Conservation (phyloP, 2,888 invertebrate species). For the Allolobophora icterica region DNA sequence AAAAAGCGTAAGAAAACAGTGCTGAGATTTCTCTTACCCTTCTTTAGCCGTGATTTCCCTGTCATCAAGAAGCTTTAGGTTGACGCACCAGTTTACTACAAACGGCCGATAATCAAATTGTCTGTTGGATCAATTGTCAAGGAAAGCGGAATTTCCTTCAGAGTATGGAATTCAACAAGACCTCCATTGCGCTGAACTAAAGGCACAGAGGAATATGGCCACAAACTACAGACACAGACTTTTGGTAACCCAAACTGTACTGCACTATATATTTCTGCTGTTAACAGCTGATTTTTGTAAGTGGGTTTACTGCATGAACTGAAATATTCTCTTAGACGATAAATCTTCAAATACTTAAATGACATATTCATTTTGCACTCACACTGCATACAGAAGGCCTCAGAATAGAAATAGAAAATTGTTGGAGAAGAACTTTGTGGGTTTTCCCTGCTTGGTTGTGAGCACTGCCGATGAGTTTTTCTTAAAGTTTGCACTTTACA, state of each 20-base stretch:
- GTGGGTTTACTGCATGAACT: background rate
- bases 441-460: no score
- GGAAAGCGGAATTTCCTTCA: background rate
- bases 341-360: background rate
- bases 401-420: background rate
- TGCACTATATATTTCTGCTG: background rate
- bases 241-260: background rate
- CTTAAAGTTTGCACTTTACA: no score
- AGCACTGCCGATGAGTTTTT: no score
- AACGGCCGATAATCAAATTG: conserved; percentile 85
- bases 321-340: background rate
- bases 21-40: conserved; percentile 71
- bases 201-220: background rate
- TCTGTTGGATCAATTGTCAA: conserved; percentile 67
- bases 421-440: background rate
- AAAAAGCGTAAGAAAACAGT: no score
- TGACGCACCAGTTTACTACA: conserved; percentile 90
- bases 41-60: conserved; percentile 88
- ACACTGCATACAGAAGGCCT: background rate
- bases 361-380: background rate
- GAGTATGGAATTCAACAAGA: background rate
- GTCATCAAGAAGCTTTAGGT: conserved; percentile 84
- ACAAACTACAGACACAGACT: background rate
- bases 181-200: background rate
- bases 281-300: background rate